Percentiles rank a stretch among this genome's conserved stretches.
These are phyloP conservation scores for Drosophila willistoni DNA, from an alignment of 1,140 invertebrate genomes.

Conservation along the genomic window DNA sequence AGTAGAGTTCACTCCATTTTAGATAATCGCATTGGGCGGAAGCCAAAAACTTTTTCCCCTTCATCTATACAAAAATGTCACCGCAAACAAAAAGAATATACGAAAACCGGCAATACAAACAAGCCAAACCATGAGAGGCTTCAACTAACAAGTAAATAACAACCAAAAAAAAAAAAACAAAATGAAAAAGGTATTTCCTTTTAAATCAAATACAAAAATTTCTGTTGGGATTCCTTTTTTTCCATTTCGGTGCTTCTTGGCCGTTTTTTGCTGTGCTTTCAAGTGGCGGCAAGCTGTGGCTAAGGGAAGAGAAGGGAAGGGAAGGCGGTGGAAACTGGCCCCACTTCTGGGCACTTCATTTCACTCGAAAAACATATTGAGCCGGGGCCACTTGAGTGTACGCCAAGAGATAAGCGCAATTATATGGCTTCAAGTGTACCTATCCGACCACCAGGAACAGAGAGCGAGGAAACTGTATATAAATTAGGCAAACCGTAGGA, in stretches of 20 bases:
- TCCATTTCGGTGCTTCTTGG: slow-evolving; percentile 12
- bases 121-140: slow-evolving; percentile 35
- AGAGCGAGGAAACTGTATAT: slow-evolving; percentile 54
- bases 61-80: slow-evolving; percentile 66
- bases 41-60: slow-evolving; percentile 68
- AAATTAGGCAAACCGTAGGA: slow-evolving; percentile 58
- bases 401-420: slow-evolving; percentile 79
- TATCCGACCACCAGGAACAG: slow-evolving; percentile 29
- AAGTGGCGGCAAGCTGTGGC: slow-evolving; percentile 13
- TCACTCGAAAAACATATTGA: slow-evolving; percentile 77
- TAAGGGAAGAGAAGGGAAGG: not conserved
- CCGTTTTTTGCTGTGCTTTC: slow-evolving; percentile 28
- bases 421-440: slow-evolving; percentile 70
- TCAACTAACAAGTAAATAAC: slow-evolving; percentile 28
- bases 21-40: slow-evolving; percentile 76
- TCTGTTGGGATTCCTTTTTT: slow-evolving; percentile 49
- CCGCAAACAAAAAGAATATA: slow-evolving; percentile 52
- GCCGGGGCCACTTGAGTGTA: slow-evolving; percentile 75
- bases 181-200: slow-evolving; percentile 67
- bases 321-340: slow-evolving; percentile 1
- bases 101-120: slow-evolving; percentile 45
- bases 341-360: slow-evolving; percentile 70
- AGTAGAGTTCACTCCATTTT: slow-evolving; percentile 61
- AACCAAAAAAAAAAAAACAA: not conserved
- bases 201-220: slow-evolving; percentile 76